Evolutionary conservation across 2,888 invertebrate species (phyloP).

Genomic region (Xestoiulus laeticollis): DNA sequence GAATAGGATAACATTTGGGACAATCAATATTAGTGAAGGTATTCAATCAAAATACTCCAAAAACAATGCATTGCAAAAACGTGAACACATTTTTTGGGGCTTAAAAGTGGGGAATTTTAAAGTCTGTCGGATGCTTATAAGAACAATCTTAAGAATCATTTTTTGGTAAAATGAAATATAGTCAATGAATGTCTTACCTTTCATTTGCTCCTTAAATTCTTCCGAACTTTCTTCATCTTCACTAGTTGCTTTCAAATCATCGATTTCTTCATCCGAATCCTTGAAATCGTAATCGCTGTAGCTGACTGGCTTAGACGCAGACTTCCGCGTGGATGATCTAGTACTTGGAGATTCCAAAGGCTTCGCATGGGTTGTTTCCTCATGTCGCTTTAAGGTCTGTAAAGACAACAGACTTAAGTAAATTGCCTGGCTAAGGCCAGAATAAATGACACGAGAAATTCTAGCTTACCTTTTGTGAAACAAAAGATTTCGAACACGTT

Average conservation of each 20-base stretch:
- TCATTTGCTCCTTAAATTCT: conserved; percentile 48
- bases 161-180: neutral
- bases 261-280: conserved; percentile 8
- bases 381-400: conserved; percentile 48
- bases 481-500: conserved; percentile 43
- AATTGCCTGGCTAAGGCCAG: neutral
- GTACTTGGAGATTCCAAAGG: neutral
- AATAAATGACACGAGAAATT: neutral
- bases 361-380: neutral
- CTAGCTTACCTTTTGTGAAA: neutral
- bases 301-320: neutral
- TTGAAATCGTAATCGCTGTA: conserved; percentile 32
- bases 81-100: too few relatives aligned
- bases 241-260: neutral
- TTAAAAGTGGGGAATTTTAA: too few relatives aligned
- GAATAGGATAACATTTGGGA: neutral
- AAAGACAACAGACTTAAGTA: neutral
- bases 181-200: neutral
- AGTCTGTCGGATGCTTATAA: too few relatives aligned
- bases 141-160: too few relatives aligned
- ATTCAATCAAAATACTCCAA: neutral
- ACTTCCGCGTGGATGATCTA: neutral
- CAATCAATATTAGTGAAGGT: neutral
- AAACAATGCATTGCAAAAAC: neutral
- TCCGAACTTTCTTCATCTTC: conserved; percentile 13